phyloP scores from a whole-genome alignment of 2,113 vertebrate species.

The Leucosticte australis region DNA sequence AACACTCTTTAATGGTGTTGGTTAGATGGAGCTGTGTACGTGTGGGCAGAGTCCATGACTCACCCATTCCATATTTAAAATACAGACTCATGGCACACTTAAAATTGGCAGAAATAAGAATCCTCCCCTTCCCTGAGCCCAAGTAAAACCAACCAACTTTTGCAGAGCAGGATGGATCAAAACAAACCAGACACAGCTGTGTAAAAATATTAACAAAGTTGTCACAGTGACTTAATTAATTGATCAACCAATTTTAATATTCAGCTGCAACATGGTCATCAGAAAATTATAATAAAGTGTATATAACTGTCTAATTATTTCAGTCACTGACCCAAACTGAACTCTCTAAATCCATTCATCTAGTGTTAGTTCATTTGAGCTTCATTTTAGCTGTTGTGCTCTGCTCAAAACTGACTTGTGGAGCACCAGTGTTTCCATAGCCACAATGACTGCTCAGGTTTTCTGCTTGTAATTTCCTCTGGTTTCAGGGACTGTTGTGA shows the following conservation, averaged over 20 bases:
- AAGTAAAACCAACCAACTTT: not conserved
- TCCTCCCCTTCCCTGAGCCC: not conserved
- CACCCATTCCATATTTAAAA: not conserved
- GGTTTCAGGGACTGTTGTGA: not conserved
- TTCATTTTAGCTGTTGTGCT: not conserved
- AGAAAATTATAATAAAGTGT: not conserved
- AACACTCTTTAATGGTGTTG: not conserved
- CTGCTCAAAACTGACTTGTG: not conserved
- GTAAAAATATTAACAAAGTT: not conserved
- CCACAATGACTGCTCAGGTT: not conserved
- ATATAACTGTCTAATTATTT: not conserved
- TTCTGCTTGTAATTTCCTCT: not conserved
- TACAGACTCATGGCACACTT: not conserved
- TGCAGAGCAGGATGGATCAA: not conserved
- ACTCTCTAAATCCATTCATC: not conserved
- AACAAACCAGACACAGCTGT: not conserved
- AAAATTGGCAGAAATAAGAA: not conserved
- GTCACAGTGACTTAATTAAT: not conserved
- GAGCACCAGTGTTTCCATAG: not conserved
- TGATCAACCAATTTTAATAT: not conserved
- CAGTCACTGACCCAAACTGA: not conserved
- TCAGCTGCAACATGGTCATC: not conserved
- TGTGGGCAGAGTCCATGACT: not conserved
- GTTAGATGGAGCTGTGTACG: accelerated
- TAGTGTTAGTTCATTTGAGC: not conserved